Evolutionary conservation across 1,140 invertebrate genomes (phyloP).

Genomic region (Musca vetustissima): DNA sequence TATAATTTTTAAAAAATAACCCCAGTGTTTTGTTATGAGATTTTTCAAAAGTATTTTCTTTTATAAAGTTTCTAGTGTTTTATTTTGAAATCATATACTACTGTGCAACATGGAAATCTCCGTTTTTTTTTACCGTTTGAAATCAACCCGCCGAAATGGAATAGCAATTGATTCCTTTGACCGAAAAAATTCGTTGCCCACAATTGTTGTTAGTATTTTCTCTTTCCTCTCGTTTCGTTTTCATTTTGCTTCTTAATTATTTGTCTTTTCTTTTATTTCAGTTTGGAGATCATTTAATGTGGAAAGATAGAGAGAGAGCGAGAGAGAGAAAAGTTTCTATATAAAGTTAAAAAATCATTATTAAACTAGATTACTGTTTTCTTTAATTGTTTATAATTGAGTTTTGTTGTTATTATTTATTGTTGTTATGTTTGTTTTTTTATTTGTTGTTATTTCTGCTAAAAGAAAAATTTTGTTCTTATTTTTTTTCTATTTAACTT

Average conservation of each 20-base stretch:
- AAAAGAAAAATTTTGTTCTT: no score
- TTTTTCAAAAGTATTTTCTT: not conserved
- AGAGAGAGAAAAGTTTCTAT: no score
- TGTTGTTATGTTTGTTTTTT: no score
- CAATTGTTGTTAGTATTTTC: not conserved
- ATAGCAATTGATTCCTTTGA: not conserved
- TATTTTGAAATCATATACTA: not conserved
- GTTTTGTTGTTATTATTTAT: not conserved
- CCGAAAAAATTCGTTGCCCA: not conserved
- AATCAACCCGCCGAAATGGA: not conserved
- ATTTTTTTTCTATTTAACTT: not conserved
- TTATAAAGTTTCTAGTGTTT: not conserved
- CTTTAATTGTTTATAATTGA: no score
- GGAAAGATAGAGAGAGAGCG: no score
- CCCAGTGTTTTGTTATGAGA: no score
- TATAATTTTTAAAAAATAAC: no score
- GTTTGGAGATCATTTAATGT: conserved; percentile 5
- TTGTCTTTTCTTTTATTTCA: not conserved
- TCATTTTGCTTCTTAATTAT: no score
- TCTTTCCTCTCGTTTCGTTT: not conserved
- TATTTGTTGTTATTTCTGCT: not conserved
- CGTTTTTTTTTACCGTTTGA: not conserved
- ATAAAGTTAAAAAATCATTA: no score
- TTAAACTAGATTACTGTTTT: no score
- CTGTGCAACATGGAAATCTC: not conserved